phyloP scores from a whole-genome alignment of 2,113 vertebrate species.

The Prolemur simus region DNA sequence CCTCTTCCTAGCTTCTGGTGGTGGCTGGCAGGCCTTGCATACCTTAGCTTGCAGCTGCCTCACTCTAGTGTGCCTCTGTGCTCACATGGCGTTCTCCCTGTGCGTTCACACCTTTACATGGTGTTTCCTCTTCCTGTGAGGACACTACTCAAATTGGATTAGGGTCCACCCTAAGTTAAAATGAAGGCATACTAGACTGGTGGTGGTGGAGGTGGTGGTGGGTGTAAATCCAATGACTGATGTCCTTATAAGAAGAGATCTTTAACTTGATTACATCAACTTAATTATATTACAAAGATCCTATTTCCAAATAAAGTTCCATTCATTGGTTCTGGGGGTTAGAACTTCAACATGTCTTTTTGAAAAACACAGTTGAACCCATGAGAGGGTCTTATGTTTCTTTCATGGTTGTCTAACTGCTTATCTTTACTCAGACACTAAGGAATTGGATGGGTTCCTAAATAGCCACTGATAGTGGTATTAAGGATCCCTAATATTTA shows the following conservation, averaged over 20 bases:
- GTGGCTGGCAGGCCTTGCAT: fast-evolving
- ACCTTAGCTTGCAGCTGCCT: not conserved
- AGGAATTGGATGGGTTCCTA: not conserved
- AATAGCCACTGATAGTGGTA: not conserved
- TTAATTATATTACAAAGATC: not conserved
- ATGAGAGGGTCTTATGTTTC: not conserved
- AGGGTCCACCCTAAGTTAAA: not conserved
- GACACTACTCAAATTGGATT: not conserved
- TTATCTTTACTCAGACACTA: not conserved
- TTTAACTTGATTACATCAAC: not conserved
- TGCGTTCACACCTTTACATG: not conserved
- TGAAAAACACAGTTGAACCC: not conserved
- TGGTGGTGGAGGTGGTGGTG: not conserved
- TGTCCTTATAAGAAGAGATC: not conserved
- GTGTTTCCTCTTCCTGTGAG: not conserved
- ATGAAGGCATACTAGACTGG: not conserved
- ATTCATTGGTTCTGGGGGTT: not conserved
- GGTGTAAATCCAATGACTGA: not conserved
- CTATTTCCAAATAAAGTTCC: not conserved
- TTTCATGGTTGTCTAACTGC: not conserved
- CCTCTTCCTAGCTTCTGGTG: not conserved
- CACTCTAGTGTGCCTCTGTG: not conserved
- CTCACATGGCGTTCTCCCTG: not conserved
- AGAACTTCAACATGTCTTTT: not conserved
- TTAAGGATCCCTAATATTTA: not conserved